Evolutionary conservation across 1,140 invertebrate genomes (phyloP).

Genomic region (Cydia strobilella): DNA sequence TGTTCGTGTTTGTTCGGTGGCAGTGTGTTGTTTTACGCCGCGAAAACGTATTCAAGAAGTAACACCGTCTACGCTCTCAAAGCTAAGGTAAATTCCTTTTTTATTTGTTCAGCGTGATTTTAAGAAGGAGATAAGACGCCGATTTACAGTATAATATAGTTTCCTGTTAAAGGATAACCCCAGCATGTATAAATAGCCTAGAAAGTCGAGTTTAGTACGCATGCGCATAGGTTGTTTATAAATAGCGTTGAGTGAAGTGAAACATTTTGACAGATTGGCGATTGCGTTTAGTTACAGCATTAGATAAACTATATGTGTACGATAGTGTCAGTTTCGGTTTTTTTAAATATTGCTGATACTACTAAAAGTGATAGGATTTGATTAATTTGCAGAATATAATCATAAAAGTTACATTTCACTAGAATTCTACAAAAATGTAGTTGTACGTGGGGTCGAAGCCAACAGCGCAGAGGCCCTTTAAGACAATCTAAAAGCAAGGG

Average conservation of each 20-base stretch:
- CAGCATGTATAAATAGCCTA: not conserved
- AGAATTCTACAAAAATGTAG: too few species aligned
- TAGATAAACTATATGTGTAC: conserved; percentile 57
- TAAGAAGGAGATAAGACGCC: conserved; percentile 30
- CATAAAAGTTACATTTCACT: too few species aligned
- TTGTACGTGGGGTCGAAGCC: too few species aligned
- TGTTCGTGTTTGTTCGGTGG: conserved; percentile 69
- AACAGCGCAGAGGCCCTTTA: too few species aligned
- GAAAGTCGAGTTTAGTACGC: conserved; percentile 24
- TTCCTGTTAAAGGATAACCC: not conserved
- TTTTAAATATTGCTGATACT: too few species aligned
- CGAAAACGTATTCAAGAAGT: conserved; percentile 54
- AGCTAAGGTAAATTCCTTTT: conserved; percentile 60
- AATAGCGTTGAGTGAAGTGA: conserved; percentile 41
- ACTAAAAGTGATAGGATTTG: too few species aligned
- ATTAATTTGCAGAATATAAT: too few species aligned
- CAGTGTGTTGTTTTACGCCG: conserved; percentile 57
- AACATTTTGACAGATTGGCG: conserved; percentile 47
- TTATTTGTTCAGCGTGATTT: conserved; percentile 4
- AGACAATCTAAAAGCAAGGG: too few species aligned
- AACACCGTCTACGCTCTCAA: conserved; percentile 70
- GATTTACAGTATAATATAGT: conserved; percentile 41
- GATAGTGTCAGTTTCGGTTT: conserved; percentile 44
- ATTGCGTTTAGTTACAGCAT: conserved; percentile 45
- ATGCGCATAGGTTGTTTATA: conserved; percentile 50